A percentile compares a stretch with the other conserved stretches of the same genome.
Conservation (phyloP, 2,113 vertebrate species). For the Catagonus wagneri region DNA sequence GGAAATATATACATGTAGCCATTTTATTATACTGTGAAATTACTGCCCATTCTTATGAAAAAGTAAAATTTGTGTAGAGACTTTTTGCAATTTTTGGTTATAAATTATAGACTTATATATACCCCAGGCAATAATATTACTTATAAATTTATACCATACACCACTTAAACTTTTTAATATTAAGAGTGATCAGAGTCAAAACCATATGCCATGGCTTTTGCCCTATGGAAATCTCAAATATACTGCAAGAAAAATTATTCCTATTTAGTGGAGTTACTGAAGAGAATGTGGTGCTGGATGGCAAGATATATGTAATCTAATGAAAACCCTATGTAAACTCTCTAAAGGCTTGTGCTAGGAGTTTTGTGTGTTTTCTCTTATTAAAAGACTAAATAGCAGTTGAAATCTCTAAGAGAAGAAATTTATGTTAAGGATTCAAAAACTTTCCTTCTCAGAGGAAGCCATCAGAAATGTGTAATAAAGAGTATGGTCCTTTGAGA, state of each 20-base stretch:
- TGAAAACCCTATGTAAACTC: slow-evolving; percentile 72
- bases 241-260: slow-evolving; percentile 79
- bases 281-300: slow-evolving; percentile 66
- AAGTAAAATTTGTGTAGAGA: slow-evolving; percentile 84
- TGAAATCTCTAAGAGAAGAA: slow-evolving; percentile 69
- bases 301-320: slow-evolving; percentile 43
- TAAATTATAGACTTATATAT: slow-evolving; percentile 82
- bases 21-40: slow-evolving; percentile 88
- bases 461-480: slow-evolving; percentile 16
- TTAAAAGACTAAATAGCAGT: slow-evolving; percentile 55
- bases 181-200: slow-evolving; percentile 78
- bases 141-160: slow-evolving; percentile 85
- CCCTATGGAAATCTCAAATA: slow-evolving; percentile 73
- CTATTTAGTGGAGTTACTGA: slow-evolving; percentile 70
- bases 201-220: slow-evolving; percentile 81
- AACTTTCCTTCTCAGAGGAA: background rate
- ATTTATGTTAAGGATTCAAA: slow-evolving; percentile 54
- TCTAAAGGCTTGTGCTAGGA: slow-evolving; percentile 61
- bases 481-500: background rate
- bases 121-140: slow-evolving; percentile 80
- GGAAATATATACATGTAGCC: slow-evolving; percentile 70
- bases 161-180: slow-evolving; percentile 61
- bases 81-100: slow-evolving; percentile 80
- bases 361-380: slow-evolving; percentile 66
- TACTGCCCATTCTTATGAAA: slow-evolving; percentile 80